Base-by-base conservation (phyloP, 2,888 invertebrate genomes). In the Ctenicera cuprea region DNA sequence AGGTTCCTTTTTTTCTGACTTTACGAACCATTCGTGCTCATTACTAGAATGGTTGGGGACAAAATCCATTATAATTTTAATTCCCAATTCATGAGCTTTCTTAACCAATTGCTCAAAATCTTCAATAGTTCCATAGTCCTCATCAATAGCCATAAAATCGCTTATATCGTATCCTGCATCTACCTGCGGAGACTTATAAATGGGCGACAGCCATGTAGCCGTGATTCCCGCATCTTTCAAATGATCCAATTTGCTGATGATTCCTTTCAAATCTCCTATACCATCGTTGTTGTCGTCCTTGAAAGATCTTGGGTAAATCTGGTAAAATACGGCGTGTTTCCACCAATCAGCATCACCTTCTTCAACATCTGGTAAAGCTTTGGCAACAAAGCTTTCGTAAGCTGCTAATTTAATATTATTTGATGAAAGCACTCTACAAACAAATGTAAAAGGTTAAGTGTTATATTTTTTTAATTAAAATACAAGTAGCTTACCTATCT, bases 151-250 rank as follows among this genome's bases (percentile, higher is more conserved):
- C 67, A 87, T 91, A 85, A 93, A 96, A 87, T 96, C 90, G 22
- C 93, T 91, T 79, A 97, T 93, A 83, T 97, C 97, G 80, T 97
- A 97, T 0, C 97, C 97, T 83, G 94, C 94, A 87, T 97, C 97
- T 0, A 91, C 89, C 93, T 95, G 94, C 0, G 96, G 96, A 0
- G 95, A 95, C 69, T 89, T 88, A 86, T 92, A 95, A 80, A 97
- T 93, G 0, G 97, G 96, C 0, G 95, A 95, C 72, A 97, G 87
- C 95, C 96, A 96, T 68, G 95, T 90, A 0, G 93, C 93, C 8
- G 91, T 91, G 0, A 96, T 89, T 0, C 94, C 94, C 0, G 93
- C 87, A 5, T 94, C 91, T 59, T 80, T 78, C 4, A 86, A 75
- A 77, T 84, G 81, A 8, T 81, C 69, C 50, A 83, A 79, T 79